Conservation (phyloP, 2,797 vertebrate genomes). For the Coluber constrictor region DNA sequence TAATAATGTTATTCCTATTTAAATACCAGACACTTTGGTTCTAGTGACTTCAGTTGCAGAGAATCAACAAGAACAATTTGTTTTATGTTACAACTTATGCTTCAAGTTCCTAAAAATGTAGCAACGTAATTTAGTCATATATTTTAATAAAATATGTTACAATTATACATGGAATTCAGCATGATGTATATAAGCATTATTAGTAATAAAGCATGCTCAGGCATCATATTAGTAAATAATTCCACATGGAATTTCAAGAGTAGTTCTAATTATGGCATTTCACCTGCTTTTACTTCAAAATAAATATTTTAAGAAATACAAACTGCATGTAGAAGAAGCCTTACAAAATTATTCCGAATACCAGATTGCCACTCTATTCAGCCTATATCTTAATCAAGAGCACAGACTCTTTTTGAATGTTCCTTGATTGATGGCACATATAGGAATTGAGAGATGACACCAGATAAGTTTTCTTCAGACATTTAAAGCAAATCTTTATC, state of each 20-base stretch:
- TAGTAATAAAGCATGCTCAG: conserved; percentile 3
- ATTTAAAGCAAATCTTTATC: not conserved
- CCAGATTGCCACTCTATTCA: not conserved
- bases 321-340: not conserved
- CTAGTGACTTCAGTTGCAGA: not conserved
- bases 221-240: not conserved
- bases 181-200: not conserved
- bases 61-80: not conserved
- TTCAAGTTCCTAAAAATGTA: not conserved
- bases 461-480: not conserved
- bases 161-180: not conserved
- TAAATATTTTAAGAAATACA: not conserved
- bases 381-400: not conserved
- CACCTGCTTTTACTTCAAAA: not conserved
- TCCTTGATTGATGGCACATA: not conserved
- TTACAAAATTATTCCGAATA: not conserved
- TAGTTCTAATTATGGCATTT: not conserved
- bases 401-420: not conserved
- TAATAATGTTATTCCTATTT: not conserved
- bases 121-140: not conserved
- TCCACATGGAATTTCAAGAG: not conserved
- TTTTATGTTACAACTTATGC: not conserved
- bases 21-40: not conserved
- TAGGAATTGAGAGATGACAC: too few species aligned
- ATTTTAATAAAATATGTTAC: not conserved